phyloP scores from a whole-genome alignment of 2,113 vertebrate species.

The Pachycephala philippinensis region DNA sequence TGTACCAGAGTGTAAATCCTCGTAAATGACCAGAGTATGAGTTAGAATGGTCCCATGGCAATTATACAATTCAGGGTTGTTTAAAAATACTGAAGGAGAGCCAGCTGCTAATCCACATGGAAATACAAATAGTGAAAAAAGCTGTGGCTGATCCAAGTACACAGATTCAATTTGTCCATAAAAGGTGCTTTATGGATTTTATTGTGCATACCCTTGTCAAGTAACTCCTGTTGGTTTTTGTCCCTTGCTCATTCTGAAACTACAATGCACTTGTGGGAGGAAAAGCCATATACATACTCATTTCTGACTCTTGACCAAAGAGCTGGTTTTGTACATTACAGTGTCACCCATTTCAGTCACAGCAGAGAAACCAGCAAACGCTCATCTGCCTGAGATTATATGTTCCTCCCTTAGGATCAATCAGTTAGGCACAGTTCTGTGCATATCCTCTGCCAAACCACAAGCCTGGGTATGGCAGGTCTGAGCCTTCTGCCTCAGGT shows the following conservation, averaged over 20 bases:
- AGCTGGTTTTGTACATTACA: not conserved
- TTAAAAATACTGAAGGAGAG: slow-evolving; percentile 38
- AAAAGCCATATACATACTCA: not conserved
- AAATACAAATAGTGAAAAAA: slow-evolving; percentile 18
- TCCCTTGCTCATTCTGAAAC: not conserved
- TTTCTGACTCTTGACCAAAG: not conserved
- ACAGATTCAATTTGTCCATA: slow-evolving; percentile 3
- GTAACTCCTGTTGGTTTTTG: not conserved
- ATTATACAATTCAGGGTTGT: not conserved
- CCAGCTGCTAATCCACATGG: slow-evolving; percentile 42
- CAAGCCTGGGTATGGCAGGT: not conserved
- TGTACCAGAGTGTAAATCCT: slow-evolving; percentile 31
- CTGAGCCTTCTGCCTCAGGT: not conserved
- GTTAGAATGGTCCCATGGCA: slow-evolving; percentile 12
- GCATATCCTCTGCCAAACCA: not conserved
- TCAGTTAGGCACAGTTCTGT: not conserved
- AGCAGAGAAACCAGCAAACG: not conserved
- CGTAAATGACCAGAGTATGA: not conserved
- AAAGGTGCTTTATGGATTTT: slow-evolving; percentile 1
- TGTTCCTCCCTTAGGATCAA: not conserved
- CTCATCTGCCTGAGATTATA: not conserved
- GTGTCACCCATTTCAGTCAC: not conserved
- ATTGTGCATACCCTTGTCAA: not conserved
- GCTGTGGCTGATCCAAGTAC: slow-evolving; percentile 5
- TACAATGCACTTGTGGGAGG: not conserved